Base-by-base conservation (phyloP, 1,140 invertebrate species). In the Helicoverpa armigera region DNA sequence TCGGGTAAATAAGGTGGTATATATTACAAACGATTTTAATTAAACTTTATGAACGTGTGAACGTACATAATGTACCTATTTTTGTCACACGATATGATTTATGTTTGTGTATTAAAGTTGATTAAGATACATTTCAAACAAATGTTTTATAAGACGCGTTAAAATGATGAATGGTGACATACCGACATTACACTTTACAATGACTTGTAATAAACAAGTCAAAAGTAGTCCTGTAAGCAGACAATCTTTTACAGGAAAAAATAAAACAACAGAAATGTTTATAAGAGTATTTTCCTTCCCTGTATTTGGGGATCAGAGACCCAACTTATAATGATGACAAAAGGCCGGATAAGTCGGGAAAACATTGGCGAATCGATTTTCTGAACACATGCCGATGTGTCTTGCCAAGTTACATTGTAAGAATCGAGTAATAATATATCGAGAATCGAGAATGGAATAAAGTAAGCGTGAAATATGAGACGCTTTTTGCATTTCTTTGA, bases 41-140 rank as follows among this genome's bases (percentile, higher is more conserved):
- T 83, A 82, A 80, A 82, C 69, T 53, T 58, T 83, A 84, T 54
- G 48, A 48, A 63, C 79, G 81, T 83, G 85, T 78, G 80, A 81
- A 83, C 69, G 35, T 56, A n/a, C n/a, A 54, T 75, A 48, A 23
- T 58, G 51, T 48, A 80, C 50, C 23, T 54, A 35, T 73, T 65
- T 43, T 29, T 80, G 13, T 63, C 14, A 23, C 18, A 10, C 4
- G 2, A 12, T 4, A 3, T 12, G 60, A 60, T 77, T 77, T 43
- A 65, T 65, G 12, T n/a, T 67, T 73, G 11, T 18, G 16, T 48
- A 67, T n/a, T 48, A 12, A 43, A 43, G 35, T 43, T 29, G 11
- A 61, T 31, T 61, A 61, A 31, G 58, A 29, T 3, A 14, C 58
- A 61, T 29, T 3, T 13, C 3, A 61, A 13, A 61, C 23, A 29